Evolutionary conservation across 2,888 invertebrate species (phyloP).

Genomic region (Dasysyrphus albostriatus): DNA sequence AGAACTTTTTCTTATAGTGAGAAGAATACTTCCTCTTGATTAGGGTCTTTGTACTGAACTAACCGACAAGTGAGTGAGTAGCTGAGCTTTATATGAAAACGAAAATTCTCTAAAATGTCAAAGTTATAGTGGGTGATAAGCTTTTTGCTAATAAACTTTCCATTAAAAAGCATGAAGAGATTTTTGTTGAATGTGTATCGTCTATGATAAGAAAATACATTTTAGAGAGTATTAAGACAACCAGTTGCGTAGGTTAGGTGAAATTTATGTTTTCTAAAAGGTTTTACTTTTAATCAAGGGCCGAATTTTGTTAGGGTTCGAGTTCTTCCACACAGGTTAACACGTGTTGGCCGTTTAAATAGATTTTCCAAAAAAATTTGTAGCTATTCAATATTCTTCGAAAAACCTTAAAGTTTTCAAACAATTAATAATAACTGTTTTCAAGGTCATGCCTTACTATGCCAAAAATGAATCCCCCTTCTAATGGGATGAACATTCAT

Average conservation of each 20-base stretch:
- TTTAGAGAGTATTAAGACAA: neutral
- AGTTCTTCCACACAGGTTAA: too few species aligned
- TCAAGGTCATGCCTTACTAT: too few species aligned
- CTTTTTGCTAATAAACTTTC: slow-evolving; percentile 47
- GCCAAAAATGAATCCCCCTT: too few species aligned
- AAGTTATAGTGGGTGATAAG: slow-evolving; percentile 25
- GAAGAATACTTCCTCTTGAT: slow-evolving; percentile 33
- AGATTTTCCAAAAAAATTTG: too few species aligned
- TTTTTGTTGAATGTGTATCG: neutral
- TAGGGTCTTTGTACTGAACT: slow-evolving; percentile 61
- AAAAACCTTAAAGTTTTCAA: too few species aligned
- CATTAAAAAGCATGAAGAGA: neutral
- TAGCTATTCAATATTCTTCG: too few species aligned
- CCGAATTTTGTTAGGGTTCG: too few species aligned
- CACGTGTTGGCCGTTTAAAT: too few species aligned
- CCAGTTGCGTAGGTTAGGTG: neutral
- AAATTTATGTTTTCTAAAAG: too few species aligned
- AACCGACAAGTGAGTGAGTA: slow-evolving; percentile 39
- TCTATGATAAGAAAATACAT: slow-evolving; percentile 36
- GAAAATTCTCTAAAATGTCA: slow-evolving; percentile 26
- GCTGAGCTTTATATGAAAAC: slow-evolving; percentile 65
- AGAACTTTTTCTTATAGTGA: neutral
- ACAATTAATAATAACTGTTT: too few species aligned
- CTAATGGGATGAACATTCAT: neutral
- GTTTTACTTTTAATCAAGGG: too few species aligned